Evolutionary conservation across 2,113 vertebrate species (phyloP).

Genomic region (Mustelus asterias): DNA sequence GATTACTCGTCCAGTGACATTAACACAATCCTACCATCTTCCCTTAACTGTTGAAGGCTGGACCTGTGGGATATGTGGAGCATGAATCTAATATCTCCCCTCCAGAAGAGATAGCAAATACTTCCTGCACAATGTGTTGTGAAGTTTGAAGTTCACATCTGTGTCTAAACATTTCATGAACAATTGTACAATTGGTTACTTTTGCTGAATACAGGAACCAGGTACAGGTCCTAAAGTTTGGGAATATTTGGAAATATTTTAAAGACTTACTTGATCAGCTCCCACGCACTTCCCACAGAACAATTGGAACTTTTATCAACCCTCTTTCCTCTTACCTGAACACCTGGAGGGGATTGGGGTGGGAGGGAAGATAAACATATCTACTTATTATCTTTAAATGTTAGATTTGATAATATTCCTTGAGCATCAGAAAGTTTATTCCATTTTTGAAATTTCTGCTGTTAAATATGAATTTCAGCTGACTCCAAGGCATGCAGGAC

Average conservation of each 20-base stretch:
- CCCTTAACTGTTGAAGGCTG: neutral
- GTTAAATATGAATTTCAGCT: conserved; percentile 42
- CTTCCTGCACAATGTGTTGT: neutral
- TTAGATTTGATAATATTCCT: neutral
- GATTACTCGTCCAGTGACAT: neutral
- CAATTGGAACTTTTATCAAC: neutral
- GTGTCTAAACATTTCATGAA: no score
- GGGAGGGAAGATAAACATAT: neutral
- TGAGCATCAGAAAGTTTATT: neutral
- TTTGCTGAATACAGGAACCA: neutral
- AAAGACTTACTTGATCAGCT: neutral
- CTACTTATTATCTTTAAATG: neutral
- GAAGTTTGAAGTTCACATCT: neutral
- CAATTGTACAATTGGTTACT: neutral
- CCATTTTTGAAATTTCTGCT: conserved; percentile 44
- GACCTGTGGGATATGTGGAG: neutral
- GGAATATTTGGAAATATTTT: neutral
- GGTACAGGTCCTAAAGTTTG: neutral
- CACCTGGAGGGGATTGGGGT: neutral
- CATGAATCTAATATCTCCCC: neutral
- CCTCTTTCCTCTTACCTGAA: neutral
- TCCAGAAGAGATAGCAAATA: neutral
- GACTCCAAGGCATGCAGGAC: conserved; percentile 45
- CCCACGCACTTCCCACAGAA: neutral
- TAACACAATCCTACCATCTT: neutral